These are phyloP conservation scores for Pterocles burchelli DNA, from an alignment of 2,113 vertebrate species.

Conservation along the genomic window DNA sequence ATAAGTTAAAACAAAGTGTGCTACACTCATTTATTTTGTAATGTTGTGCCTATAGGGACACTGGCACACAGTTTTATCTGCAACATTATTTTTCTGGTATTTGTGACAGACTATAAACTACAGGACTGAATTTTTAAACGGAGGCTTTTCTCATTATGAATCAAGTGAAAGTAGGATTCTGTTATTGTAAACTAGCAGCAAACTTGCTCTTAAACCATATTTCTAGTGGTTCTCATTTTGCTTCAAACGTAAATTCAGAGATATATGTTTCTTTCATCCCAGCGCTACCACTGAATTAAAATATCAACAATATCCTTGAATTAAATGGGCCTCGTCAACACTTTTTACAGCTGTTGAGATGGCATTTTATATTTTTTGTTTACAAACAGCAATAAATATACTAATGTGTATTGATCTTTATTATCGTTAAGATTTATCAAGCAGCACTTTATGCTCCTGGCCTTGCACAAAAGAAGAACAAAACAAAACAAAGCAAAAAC, in stretches of 20 bases:
- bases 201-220: conserved; percentile 11
- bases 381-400: conserved; percentile 45
- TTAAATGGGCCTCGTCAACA: conserved; percentile 15
- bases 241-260: conserved; percentile 26
- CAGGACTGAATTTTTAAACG: background rate
- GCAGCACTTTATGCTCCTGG: background rate
- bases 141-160: background rate
- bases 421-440: background rate
- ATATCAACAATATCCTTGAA: conserved; percentile 39
- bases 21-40: background rate
- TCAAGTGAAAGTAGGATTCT: background rate
- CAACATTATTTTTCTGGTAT: background rate
- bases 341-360: background rate
- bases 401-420: background rate
- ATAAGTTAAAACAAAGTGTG: background rate
- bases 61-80: background rate
- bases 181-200: background rate
- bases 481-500: background rate
- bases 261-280: background rate
- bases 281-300: conserved; percentile 27
- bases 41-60: background rate
- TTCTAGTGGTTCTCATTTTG: conserved; percentile 6
- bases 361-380: conserved; percentile 11
- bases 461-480: background rate
- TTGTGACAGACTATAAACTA: background rate